Evolutionary conservation across 2,797 vertebrate genomes (phyloP).

Genomic region (Anguilla anguilla): DNA sequence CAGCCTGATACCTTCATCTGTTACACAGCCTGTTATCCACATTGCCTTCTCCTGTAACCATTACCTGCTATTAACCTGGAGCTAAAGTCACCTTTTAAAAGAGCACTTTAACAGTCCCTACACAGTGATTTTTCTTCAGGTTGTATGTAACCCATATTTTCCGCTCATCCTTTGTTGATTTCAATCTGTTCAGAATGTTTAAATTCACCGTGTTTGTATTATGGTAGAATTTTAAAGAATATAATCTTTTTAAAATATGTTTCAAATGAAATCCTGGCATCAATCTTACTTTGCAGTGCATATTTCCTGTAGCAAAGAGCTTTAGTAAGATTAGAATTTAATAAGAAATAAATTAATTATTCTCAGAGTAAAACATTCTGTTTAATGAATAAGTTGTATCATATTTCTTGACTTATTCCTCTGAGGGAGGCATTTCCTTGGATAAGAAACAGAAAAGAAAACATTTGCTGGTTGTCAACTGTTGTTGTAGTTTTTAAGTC

Average conservation of each 20-base stretch:
- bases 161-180: neutral
- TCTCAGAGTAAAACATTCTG: neutral
- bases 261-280: neutral
- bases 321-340: neutral
- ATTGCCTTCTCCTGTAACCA: neutral
- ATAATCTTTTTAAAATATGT: neutral
- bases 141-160: neutral
- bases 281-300: neutral
- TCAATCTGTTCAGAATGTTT: too few relatives aligned
- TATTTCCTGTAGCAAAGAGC: neutral
- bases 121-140: neutral
- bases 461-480: neutral
- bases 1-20: neutral
- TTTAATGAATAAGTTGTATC: neutral
- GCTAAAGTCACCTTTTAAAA: neutral
- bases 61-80: neutral
- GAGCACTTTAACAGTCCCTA: neutral
- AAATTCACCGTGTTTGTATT: too few relatives aligned
- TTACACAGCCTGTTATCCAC: neutral
- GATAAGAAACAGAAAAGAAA: neutral
- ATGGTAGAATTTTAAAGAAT: too few relatives aligned
- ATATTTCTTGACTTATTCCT: neutral
- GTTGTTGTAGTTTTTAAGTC: neutral
- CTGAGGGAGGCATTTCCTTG: neutral
- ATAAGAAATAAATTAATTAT: neutral